A percentile compares a stretch with the other conserved stretches of the same genome.
Evolutionary conservation across 2,113 vertebrate genomes (phyloP).

Genomic region (Oncorhynchus gorbuscha): DNA sequence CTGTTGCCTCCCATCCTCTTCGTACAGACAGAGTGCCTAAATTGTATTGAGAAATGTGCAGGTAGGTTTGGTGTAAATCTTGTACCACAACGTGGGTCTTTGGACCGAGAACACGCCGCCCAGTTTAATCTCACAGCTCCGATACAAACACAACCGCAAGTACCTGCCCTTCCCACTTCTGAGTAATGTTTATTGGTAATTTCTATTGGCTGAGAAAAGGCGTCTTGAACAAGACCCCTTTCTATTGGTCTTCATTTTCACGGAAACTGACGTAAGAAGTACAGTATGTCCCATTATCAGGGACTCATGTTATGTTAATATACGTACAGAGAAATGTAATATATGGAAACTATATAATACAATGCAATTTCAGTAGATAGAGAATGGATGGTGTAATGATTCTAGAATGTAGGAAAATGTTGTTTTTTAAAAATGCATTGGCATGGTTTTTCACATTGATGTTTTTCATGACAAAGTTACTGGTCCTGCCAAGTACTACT

Average conservation of each 20-base stretch:
- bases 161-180: constrained; percentile 25
- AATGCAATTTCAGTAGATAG: not conserved
- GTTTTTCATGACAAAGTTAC: not conserved
- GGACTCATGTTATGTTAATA: not conserved
- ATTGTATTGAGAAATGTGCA: not conserved
- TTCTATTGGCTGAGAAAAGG: constrained; percentile 51
- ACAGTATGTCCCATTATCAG: constrained; percentile 49
- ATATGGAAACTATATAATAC: not conserved
- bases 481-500: not conserved
- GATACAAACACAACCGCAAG: constrained; percentile 2
- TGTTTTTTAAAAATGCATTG: no score
- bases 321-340: no score
- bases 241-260: constrained; percentile 51
- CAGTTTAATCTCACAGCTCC: not conserved
- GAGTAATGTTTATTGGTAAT: constrained; percentile 9
- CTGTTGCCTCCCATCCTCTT: constrained; percentile 67
- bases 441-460: not conserved
- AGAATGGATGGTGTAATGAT: no score
- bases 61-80: not conserved
- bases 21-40: not conserved
- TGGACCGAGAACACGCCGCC: not conserved
- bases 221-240: constrained; percentile 22
- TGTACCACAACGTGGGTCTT: constrained; percentile 2
- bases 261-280: constrained; percentile 8
- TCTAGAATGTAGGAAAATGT: no score